Base-by-base conservation (phyloP, 2,888 invertebrate genomes). In the Sminthurinus aureus region DNA sequence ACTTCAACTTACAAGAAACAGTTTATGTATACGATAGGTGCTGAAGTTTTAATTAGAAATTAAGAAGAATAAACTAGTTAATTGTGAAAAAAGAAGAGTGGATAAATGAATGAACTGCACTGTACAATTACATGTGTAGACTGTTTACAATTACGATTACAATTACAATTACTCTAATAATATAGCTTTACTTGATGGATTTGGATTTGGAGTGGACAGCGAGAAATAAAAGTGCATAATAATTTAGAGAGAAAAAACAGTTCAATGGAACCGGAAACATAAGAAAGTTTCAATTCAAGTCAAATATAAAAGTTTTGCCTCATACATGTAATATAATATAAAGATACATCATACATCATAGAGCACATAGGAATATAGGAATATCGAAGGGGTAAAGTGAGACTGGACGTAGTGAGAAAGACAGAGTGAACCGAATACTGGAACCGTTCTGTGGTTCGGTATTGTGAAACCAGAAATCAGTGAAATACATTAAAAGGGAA, bases 1-100 rank as follows among this genome's bases (percentile, higher is more conserved):
- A 38, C 38, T 38, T 38, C 38, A 38, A 38, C 38, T 24, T 12
- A n/a, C 26, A 77, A 52, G 69, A 26, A 78, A n/a, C 82, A 82
- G 81, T 69, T 84, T 82, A 84, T 84, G 85, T 85, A 86, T 85
- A 86, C 86, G 85, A 83, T 83, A 84, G 86, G 86, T 86, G 86
- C 86, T 85, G 77, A 78, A 81, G 71, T 71, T 26, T 58, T 51
- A n/a, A 69, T 69, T 64, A 18, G 20, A 71, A 22, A 71, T 24
- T 71, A 13, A 12, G n/a, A 71, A 71, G 20, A 71, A 20, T 20
- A 20, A 22, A 71, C 22, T n/a, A 12, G n/a, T 71, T 71, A 8
- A n/a, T 71, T 71, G 20, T 18, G 22, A 64, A 64, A 64, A 64
- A 38, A 38, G 6, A 6, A 38, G 38, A 38, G 38, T 38, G 38